A percentile compares a stretch with the other conserved stretches of the same genome.
Conservation (phyloP, 53 echinoderm and acorn worm species). For the Holothuria leucospilota region DNA sequence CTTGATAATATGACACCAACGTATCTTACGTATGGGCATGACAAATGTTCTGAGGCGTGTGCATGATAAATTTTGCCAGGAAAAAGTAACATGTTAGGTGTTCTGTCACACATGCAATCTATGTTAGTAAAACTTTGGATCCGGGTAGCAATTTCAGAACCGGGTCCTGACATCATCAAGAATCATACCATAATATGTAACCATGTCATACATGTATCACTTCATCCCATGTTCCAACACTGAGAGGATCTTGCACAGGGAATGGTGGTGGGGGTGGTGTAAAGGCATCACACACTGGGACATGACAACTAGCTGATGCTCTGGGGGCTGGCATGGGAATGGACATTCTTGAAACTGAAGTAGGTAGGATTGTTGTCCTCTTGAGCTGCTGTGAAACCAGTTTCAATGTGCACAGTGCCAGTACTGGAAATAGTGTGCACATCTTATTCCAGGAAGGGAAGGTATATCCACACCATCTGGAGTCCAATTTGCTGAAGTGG, state of each 20-base stretch:
- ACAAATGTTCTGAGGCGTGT: no score
- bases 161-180: no score
- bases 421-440: neutral
- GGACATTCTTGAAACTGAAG: constrained; percentile 43
- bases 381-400: constrained; percentile 1
- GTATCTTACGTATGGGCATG: no score
- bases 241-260: neutral
- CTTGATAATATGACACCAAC: no score
- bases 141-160: no score
- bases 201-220: neutral
- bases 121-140: no score
- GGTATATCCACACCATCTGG: constrained; percentile 6
- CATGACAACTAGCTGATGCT: constrained; percentile 15
- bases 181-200: neutral
- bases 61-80: no score
- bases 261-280: neutral
- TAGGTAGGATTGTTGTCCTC: constrained; percentile 4
- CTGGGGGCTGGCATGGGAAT: constrained; percentile 8
- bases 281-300: constrained; percentile 15
- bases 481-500: constrained; percentile 11
- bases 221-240: constrained; percentile 27
- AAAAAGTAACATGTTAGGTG: no score
- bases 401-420: neutral
- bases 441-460: constrained; percentile 1
- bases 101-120: no score